A percentile compares a stretch with the other conserved stretches of the same genome.
These are phyloP conservation scores for Chalcis sispes DNA, from an alignment of 2,888 invertebrate species.

Conservation along the genomic window DNA sequence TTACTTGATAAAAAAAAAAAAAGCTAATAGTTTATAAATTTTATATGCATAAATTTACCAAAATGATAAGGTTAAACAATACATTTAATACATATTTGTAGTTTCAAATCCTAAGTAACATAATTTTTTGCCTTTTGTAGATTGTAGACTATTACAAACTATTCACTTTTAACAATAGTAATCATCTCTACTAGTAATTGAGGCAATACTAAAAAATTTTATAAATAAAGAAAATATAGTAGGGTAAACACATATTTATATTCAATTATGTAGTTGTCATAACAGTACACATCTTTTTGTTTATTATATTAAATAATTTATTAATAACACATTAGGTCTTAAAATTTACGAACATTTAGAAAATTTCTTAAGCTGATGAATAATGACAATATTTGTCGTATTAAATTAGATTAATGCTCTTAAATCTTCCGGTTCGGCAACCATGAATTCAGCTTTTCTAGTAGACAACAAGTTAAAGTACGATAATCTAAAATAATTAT, in stretches of 20 bases:
- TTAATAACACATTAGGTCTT: not conserved
- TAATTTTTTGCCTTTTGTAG: slow-evolving; percentile 26
- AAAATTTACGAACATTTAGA: slow-evolving; percentile 21
- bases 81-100: not conserved
- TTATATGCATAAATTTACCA: not conserved
- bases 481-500: slow-evolving; percentile 80
- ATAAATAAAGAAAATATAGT: no score
- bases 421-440: slow-evolving; percentile 90
- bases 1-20: no score
- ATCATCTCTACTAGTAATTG: slow-evolving; percentile 33
- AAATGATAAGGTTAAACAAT: not conserved
- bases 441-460: slow-evolving; percentile 89
- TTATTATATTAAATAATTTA: not conserved
- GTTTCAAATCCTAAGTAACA: slow-evolving; percentile 38
- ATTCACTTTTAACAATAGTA: slow-evolving; percentile 10
- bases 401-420: slow-evolving; percentile 81
- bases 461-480: slow-evolving; percentile 87
- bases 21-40: not conserved
- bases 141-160: not conserved
- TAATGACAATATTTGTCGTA: slow-evolving; percentile 79
- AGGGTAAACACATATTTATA: no score
- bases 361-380: slow-evolving; percentile 65
- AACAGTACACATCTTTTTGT: not conserved
- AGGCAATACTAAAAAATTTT: slow-evolving; percentile 7
- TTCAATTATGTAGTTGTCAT: not conserved